Evolutionary conservation across 2,888 invertebrate species (phyloP).

Genomic region (Heteropelma amictum): DNA sequence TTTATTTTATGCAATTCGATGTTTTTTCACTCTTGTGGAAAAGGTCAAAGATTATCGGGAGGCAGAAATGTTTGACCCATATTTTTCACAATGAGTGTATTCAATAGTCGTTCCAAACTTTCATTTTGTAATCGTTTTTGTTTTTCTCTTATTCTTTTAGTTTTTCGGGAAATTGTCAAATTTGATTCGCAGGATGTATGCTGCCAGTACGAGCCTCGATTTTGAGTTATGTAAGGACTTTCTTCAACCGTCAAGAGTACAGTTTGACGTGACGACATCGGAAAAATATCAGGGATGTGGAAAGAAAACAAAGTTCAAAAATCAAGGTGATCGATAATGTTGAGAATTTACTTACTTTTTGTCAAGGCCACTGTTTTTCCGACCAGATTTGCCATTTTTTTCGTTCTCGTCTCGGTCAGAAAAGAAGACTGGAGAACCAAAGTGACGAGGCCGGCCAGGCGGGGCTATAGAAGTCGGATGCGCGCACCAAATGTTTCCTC

Average conservation of each 20-base stretch:
- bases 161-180: background rate
- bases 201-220: background rate
- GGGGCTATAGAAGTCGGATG: conserved; percentile 15
- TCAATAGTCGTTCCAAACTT: no score
- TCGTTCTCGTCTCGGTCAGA: conserved; percentile 1
- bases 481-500: background rate
- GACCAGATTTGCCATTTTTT: conserved; percentile 60
- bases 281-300: background rate
- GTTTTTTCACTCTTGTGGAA: no score
- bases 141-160: background rate
- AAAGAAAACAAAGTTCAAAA: background rate
- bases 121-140: background rate
- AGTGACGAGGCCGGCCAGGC: no score
- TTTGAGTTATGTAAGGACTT: conserved; percentile 24
- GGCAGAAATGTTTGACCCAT: no score
- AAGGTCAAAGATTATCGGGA: no score
- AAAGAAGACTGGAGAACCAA: conserved; percentile 1
- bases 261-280: background rate
- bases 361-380: conserved; percentile 53
- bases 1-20: no score
- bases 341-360: conserved; percentile 59
- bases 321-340: background rate
- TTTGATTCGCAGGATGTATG: background rate
- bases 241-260: background rate
- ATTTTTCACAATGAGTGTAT: no score